Percentiles rank a stretch among this genome's conserved stretches.
Evolutionary conservation across 2,113 vertebrate genomes (phyloP).

Genomic region (Peromyscus maniculatus): DNA sequence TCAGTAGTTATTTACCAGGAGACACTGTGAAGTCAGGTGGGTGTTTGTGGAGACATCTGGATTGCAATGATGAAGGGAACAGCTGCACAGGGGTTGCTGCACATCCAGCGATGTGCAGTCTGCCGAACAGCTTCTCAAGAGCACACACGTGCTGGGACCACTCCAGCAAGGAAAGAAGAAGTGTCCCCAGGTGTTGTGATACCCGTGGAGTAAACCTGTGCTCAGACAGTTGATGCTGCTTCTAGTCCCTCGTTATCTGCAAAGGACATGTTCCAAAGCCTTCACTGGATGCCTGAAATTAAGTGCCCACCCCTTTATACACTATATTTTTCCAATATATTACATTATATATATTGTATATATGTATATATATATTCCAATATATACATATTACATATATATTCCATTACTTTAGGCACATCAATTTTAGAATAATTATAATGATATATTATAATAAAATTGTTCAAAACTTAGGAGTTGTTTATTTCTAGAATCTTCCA

Average conservation of each 20-base stretch:
- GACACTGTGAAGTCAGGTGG: background rate
- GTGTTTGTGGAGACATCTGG: background rate
- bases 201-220: background rate
- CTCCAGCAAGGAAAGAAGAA: background rate
- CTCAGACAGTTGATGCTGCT: background rate
- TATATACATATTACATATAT: too few relatives aligned
- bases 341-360: too few relatives aligned
- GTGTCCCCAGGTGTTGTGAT: background rate
- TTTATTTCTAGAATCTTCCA: background rate
- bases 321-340: background rate
- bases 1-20: background rate
- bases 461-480: background rate
- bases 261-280: background rate
- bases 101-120: background rate
- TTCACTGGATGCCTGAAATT: background rate
- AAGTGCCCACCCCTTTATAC: background rate
- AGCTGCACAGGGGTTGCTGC: fast-evolving
- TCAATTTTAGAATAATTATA: background rate
- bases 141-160: background rate
- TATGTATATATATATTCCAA: too few relatives aligned
- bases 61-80: background rate
- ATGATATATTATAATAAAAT: background rate
- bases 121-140: background rate
- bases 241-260: background rate
- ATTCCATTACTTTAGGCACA: background rate